Conservation (phyloP, 1,140 invertebrate species). For the Hycleus phaleratus region DNA sequence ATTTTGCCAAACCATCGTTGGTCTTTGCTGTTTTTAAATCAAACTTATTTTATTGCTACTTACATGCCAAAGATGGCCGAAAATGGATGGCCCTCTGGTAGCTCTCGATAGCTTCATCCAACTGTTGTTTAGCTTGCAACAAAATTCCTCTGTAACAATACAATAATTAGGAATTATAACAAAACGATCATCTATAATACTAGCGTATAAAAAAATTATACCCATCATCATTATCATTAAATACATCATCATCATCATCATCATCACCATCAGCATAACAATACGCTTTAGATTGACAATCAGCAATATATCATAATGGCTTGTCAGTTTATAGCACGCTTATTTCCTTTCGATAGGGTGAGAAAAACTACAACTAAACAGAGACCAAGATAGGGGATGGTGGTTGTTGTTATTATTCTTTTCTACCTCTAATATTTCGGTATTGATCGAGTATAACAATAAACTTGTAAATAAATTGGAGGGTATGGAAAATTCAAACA, state of each 20-base stretch:
- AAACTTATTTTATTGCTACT: slow-evolving; percentile 44
- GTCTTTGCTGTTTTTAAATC: too few relatives aligned
- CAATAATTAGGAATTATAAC: slow-evolving; percentile 1
- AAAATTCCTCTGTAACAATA: slow-evolving; percentile 80
- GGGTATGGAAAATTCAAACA: background rate
- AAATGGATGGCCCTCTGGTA: slow-evolving; percentile 90
- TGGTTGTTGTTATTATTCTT: slow-evolving; percentile 1
- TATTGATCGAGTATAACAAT: slow-evolving; percentile 16
- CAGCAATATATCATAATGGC: slow-evolving; percentile 19
- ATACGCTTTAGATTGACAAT: slow-evolving; percentile 16
- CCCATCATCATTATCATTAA: too few relatives aligned
- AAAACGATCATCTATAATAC: too few relatives aligned
- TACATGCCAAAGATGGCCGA: slow-evolving; percentile 88
- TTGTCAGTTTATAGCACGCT: slow-evolving; percentile 18
- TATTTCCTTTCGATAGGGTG: slow-evolving; percentile 15
- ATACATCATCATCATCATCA: too few relatives aligned
- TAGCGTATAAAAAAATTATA: too few relatives aligned
- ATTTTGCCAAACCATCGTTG: too few relatives aligned
- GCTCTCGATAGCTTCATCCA: slow-evolving; percentile 82
- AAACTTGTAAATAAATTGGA: slow-evolving; percentile 11
- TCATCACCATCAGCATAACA: too few relatives aligned
- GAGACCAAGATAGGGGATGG: background rate
- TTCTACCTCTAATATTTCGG: slow-evolving; percentile 6
- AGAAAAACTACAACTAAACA: background rate
- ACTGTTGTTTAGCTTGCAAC: slow-evolving; percentile 80